Percentiles rank a stretch among this genome's conserved stretches.
Conservation (phyloP, 2,888 invertebrate species). For the Pollenia angustigena region DNA sequence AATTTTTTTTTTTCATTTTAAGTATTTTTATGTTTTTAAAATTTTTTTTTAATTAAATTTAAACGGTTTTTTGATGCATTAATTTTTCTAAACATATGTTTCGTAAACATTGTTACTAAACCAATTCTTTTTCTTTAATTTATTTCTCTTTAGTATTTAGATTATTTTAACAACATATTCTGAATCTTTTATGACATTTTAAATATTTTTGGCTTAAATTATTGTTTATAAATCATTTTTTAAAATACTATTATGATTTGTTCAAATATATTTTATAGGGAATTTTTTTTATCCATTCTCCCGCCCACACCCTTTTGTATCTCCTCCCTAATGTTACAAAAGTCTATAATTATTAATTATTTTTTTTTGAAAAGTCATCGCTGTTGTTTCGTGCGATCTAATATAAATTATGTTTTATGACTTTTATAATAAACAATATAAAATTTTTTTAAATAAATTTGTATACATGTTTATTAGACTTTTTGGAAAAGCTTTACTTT, state of each 20-base stretch:
- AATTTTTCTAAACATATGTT: slow-evolving; percentile 6
- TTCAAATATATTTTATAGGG: slow-evolving; percentile 36
- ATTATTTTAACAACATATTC: slow-evolving; percentile 45
- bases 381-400: slow-evolving; percentile 32
- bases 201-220: slow-evolving; percentile 54
- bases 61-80: neutral
- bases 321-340: neutral
- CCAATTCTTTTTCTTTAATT: neutral
- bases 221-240: slow-evolving; percentile 69
- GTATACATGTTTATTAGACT: neutral
- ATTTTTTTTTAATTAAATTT: neutral
- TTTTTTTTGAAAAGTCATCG: neutral
- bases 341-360: neutral
- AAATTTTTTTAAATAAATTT: slow-evolving; percentile 36
- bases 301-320: neutral
- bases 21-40: neutral
- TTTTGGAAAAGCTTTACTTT: slow-evolving; percentile 38
- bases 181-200: slow-evolving; percentile 57
- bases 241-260: slow-evolving; percentile 65
- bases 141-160: slow-evolving; percentile 37
- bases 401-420: slow-evolving; percentile 55
- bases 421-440: slow-evolving; percentile 63
- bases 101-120: slow-evolving; percentile 23
- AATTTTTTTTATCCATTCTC: slow-evolving; percentile 55
- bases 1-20: too few relatives aligned